phyloP scores from a whole-genome alignment of 2,113 vertebrate genomes.

The Asarcornis scutulata region DNA sequence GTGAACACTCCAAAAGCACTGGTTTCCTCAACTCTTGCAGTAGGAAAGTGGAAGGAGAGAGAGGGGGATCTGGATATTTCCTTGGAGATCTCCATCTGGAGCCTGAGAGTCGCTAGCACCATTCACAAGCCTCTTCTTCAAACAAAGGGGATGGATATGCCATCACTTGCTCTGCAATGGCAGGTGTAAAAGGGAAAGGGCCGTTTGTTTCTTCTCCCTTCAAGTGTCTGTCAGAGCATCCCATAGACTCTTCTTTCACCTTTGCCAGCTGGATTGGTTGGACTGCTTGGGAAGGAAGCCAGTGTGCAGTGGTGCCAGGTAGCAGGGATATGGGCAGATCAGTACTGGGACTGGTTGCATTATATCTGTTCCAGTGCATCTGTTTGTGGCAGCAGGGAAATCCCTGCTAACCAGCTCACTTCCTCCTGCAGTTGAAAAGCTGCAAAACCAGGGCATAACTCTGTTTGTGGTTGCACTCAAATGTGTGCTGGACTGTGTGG shows the following conservation, averaged over 20 bases:
- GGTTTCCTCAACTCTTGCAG: neutral
- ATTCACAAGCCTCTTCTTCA: neutral
- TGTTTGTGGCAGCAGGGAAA: neutral
- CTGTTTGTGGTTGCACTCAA: neutral
- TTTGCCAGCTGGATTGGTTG: neutral
- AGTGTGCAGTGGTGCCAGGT: neutral
- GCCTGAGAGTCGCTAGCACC: neutral
- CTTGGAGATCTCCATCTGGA: neutral
- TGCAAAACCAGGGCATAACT: neutral
- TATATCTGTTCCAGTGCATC: too few relatives aligned
- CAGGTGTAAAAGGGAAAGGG: neutral
- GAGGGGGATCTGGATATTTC: neutral
- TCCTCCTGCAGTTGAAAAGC: neutral
- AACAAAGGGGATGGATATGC: neutral
- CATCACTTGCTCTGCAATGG: neutral
- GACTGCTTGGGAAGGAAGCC: neutral
- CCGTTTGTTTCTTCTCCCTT: neutral
- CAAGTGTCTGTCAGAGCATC: neutral
- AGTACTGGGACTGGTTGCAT: rapidly evolving
- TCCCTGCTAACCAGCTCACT: neutral
- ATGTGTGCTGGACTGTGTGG: neutral
- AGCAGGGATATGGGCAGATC: neutral
- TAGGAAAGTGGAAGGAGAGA: neutral
- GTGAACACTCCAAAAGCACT: neutral
- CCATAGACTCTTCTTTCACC: neutral